These are phyloP conservation scores for Ichneumoninae sp. DNA, from an alignment of 2,888 invertebrate species.

Conservation along the genomic window DNA sequence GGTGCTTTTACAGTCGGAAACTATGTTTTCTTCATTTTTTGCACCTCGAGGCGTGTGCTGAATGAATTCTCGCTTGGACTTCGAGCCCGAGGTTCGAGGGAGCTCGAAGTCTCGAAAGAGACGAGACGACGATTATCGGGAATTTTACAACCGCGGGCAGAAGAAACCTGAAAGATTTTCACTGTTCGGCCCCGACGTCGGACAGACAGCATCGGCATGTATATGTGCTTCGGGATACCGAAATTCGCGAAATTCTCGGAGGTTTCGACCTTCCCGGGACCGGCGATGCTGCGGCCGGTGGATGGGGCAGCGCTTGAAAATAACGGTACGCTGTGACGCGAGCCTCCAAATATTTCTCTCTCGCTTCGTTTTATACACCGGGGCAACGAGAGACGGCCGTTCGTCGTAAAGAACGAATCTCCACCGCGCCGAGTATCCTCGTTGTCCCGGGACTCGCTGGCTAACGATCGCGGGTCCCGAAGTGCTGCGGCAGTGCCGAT, in stretches of 20 bases:
- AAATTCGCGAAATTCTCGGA: constrained; percentile 72
- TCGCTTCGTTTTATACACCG: constrained; percentile 42
- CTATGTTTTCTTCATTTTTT: neutral
- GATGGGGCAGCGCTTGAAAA: constrained; percentile 41
- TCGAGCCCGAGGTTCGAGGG: neutral
- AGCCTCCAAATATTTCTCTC: constrained; percentile 75
- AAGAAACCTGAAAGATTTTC: constrained; percentile 3
- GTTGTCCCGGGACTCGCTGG: constrained; percentile 21
- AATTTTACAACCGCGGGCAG: constrained; percentile 1
- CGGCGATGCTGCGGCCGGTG: constrained; percentile 12
- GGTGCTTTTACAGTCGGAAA: neutral
- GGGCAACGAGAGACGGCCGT: constrained; percentile 18
- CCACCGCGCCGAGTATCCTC: neutral
- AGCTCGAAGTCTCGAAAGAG: neutral
- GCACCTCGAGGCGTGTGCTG: neutral
- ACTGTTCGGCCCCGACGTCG: neutral
- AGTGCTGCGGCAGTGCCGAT: neutral
- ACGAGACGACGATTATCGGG: constrained; percentile 1
- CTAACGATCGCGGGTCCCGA: constrained; percentile 15
- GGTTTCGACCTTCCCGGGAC: constrained; percentile 52
- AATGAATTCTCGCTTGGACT: neutral
- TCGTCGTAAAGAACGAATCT: constrained; percentile 46
- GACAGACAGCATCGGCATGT: neutral
- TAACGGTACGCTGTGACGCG: constrained; percentile 78
- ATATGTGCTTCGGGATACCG: constrained; percentile 40